phyloP scores from a whole-genome alignment of 2,113 vertebrate genomes.

The Scartelaos histophorus region DNA sequence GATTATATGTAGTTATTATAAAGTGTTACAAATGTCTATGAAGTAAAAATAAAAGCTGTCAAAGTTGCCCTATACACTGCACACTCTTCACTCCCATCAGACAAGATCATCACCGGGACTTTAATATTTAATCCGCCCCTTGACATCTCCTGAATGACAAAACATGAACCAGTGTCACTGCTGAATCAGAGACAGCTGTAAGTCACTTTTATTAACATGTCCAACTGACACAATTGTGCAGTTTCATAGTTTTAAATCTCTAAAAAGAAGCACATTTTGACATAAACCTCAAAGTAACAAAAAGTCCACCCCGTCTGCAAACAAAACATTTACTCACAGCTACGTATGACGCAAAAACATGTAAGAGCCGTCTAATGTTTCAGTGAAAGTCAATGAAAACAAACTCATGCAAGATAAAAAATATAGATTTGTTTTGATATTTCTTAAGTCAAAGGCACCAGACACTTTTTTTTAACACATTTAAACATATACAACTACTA shows the following conservation, averaged over 20 bases:
- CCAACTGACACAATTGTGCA: constrained; percentile 9
- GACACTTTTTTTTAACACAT: background rate
- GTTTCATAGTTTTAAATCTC: constrained; percentile 26
- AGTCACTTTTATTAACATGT: constrained; percentile 40
- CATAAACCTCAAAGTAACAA: constrained; percentile 11
- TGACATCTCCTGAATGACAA: constrained; percentile 12
- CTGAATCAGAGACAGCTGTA: constrained; percentile 38
- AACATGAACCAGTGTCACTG: constrained; percentile 22
- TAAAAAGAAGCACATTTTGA: constrained; percentile 15
- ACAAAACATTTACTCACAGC: constrained; percentile 17
- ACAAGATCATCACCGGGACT: background rate
- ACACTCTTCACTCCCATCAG: constrained; percentile 13
- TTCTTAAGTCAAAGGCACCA: background rate
- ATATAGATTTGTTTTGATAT: background rate
- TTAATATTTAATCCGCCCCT: constrained; percentile 1
- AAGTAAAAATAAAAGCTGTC: constrained; percentile 5
- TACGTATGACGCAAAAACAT: constrained; percentile 31
- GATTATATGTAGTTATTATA: background rate
- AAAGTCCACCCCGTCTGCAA: constrained; percentile 11
- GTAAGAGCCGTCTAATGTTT: constrained; percentile 10
- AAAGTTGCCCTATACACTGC: constrained; percentile 14
- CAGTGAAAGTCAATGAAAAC: background rate
- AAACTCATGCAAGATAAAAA: background rate
- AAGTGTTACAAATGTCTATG: background rate
- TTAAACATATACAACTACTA: too few relatives aligned